Percentiles rank a stretch among this genome's conserved stretches.
These are phyloP conservation scores for Sorex fumeus DNA, from an alignment of 2,113 vertebrate genomes.

Conservation along the genomic window DNA sequence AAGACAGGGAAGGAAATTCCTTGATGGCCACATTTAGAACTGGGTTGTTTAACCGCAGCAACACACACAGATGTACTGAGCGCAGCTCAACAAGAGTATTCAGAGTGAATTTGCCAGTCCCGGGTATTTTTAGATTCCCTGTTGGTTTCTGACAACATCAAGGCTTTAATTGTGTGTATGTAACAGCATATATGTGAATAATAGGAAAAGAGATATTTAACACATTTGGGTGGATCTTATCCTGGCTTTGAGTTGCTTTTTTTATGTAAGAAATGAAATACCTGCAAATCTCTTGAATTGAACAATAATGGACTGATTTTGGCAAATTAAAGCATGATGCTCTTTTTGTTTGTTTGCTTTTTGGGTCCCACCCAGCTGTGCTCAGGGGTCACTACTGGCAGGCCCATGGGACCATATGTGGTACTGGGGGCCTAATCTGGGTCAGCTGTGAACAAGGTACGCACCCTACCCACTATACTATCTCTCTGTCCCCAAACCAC, in stretches of 20 bases:
- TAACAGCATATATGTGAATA: background rate
- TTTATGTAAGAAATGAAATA: slow-evolving; percentile 21
- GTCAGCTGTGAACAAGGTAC: too few species aligned
- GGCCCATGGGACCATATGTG: too few species aligned
- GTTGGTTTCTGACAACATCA: background rate
- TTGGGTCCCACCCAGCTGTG: too few species aligned
- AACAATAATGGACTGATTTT: background rate
- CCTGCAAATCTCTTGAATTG: slow-evolving; percentile 1
- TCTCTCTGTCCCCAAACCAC: too few species aligned
- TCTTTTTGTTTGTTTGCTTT: too few species aligned
- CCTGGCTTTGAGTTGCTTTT: background rate
- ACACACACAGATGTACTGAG: slow-evolving; percentile 81
- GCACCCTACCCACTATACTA: too few species aligned
- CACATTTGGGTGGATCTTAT: background rate
- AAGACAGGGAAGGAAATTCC: slow-evolving; percentile 83
- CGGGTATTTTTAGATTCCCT: slow-evolving; percentile 65
- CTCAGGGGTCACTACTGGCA: too few species aligned
- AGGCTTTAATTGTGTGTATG: background rate
- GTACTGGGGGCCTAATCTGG: too few species aligned
- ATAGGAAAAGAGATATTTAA: background rate
- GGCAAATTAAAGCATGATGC: background rate
- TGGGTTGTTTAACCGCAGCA: slow-evolving; percentile 76
- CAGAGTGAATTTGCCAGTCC: slow-evolving; percentile 69
- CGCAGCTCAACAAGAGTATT: slow-evolving; percentile 72
- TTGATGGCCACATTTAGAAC: slow-evolving; percentile 69